These are phyloP conservation scores for Leptinotarsa lineolata DNA, from an alignment of 1,140 invertebrate species.

Conservation along the genomic window DNA sequence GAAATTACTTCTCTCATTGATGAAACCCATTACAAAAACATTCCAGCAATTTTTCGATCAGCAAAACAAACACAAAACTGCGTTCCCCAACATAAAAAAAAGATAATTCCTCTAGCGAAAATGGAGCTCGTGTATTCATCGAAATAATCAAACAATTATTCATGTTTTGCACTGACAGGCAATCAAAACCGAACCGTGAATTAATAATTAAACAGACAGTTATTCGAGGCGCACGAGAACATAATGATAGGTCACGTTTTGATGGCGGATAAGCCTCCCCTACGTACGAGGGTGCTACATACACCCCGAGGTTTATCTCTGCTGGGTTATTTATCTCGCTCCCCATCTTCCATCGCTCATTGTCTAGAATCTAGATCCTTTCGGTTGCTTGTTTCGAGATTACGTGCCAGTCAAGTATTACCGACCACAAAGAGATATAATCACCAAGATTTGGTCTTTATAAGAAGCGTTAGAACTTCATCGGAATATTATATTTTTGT, in stretches of 20 bases:
- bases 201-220: slow-evolving; percentile 24
- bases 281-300: not conserved
- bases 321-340: not conserved
- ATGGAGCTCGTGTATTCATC: not conserved
- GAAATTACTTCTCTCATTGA: too few species aligned
- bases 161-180: slow-evolving; percentile 18
- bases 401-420: not conserved
- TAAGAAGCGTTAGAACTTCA: not conserved
- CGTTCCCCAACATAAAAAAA: not conserved
- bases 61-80: not conserved
- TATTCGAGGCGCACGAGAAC: slow-evolving; percentile 18
- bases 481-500: not conserved
- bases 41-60: not conserved
- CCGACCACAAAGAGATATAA: not conserved
- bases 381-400: not conserved
- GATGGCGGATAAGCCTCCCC: slow-evolving; percentile 33
- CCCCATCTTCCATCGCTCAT: not conserved
- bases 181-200: slow-evolving; percentile 24
- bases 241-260: slow-evolving; percentile 41
- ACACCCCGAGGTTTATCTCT: not conserved
- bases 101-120: not conserved
- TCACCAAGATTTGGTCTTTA: too few species aligned
- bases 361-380: not conserved
- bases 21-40: not conserved
- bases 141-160: slow-evolving; percentile 21